Conservation (phyloP, 2,797 vertebrate species). For the Garrulus glandarius region DNA sequence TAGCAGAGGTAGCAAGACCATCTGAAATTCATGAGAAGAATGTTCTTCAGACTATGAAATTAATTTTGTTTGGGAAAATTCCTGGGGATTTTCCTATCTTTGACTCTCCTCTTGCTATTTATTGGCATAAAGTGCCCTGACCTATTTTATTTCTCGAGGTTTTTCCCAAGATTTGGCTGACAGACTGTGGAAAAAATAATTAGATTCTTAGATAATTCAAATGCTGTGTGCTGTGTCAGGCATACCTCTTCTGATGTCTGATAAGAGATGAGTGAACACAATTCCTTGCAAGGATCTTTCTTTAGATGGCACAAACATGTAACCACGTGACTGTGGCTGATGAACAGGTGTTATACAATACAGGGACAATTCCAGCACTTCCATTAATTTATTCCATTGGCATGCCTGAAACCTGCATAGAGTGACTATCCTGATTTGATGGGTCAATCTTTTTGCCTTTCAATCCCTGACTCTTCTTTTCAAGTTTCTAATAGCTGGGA, state of each 20-base stretch:
- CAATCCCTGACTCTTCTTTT: neutral
- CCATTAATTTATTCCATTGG: neutral
- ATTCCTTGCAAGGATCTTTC: neutral
- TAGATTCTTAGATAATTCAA: conserved; percentile 34
- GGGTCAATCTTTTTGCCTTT: neutral
- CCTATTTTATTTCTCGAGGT: neutral
- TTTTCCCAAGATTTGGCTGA: conserved; percentile 19
- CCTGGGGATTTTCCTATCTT: conserved; percentile 21
- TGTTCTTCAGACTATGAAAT: neutral
- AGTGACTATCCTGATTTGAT: neutral
- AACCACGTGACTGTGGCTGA: neutral
- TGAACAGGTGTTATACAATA: conserved; percentile 7
- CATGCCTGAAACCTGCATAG: neutral
- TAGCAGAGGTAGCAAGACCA: neutral
- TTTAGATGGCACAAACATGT: neutral
- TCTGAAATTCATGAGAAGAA: neutral
- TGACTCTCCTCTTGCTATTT: neutral
- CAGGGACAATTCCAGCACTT: neutral
- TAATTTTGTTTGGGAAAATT: neutral
- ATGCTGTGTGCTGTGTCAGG: neutral
- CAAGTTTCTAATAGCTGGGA: neutral
- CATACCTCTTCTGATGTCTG: neutral
- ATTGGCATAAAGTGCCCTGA: neutral
- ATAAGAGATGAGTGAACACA: neutral
- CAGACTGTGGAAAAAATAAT: neutral